phyloP scores from a whole-genome alignment of 2,113 vertebrate genomes.

The Mus musculus region DNA sequence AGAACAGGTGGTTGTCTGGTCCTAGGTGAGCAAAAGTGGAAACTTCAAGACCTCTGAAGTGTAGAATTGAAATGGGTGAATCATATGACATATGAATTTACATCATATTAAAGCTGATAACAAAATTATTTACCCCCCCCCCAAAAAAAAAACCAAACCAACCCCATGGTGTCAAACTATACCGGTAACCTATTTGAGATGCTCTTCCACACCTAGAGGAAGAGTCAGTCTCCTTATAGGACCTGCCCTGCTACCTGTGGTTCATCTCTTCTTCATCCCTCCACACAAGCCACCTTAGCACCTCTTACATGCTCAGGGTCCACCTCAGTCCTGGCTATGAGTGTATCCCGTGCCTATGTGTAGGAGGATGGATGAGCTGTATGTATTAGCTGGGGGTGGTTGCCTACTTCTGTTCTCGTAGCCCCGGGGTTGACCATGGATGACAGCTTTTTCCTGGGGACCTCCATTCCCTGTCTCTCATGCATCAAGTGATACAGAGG shows the following conservation, averaged over 20 bases:
- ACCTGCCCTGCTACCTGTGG: not conserved
- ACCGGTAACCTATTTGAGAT: not conserved
- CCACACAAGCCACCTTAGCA: not conserved
- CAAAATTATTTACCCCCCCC: not conserved
- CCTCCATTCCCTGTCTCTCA: not conserved
- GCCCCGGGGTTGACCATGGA: not conserved
- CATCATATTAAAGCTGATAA: not conserved
- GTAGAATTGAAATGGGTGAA: not conserved
- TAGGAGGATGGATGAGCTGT: too few relatives aligned
- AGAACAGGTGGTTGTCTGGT: not conserved
- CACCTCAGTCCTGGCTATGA: not conserved
- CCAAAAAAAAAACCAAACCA: not conserved
- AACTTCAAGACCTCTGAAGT: not conserved
- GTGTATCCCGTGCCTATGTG: rapidly evolving
- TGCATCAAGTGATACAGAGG: not conserved
- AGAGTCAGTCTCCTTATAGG: not conserved
- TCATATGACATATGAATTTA: not conserved
- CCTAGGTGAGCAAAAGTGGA: not conserved
- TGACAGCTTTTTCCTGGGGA: not conserved
- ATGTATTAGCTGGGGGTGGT: too few relatives aligned
- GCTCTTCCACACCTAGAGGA: not conserved
- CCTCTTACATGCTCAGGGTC: not conserved
- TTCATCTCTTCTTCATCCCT: not conserved
- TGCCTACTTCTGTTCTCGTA: too few relatives aligned
- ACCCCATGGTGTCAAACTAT: not conserved